These are phyloP conservation scores for Glaucidium brasilianum DNA, from an alignment of 2,113 vertebrate species.

Conservation along the genomic window DNA sequence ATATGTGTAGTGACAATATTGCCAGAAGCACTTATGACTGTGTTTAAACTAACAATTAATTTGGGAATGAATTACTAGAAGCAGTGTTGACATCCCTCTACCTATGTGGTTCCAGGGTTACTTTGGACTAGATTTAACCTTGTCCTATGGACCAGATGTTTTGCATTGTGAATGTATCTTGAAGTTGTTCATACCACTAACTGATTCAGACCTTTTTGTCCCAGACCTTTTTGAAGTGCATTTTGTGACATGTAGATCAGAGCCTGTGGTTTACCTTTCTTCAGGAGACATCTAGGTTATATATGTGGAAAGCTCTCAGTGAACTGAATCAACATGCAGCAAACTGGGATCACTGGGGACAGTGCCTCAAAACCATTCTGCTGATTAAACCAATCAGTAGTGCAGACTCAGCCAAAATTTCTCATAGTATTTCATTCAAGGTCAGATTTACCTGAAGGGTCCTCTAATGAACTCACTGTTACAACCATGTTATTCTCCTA, in stretches of 20 bases:
- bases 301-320: background rate
- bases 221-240: background rate
- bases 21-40: background rate
- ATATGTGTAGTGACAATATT: background rate
- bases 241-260: background rate
- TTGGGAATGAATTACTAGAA: background rate
- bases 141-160: background rate
- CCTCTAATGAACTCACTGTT: background rate
- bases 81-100: background rate
- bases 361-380: background rate
- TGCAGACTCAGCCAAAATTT: background rate
- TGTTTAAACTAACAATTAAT: background rate
- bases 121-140: background rate
- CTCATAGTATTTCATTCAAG: background rate
- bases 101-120: background rate
- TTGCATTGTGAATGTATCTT: background rate
- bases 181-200: background rate
- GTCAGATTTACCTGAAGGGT: background rate
- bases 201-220: background rate
- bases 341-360: background rate
- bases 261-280: background rate
- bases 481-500: background rate
- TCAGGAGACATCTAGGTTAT: background rate
- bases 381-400: background rate
- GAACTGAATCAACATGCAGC: background rate